Conservation (phyloP, 2,888 invertebrate species). For the Diachrysia chrysitis region DNA sequence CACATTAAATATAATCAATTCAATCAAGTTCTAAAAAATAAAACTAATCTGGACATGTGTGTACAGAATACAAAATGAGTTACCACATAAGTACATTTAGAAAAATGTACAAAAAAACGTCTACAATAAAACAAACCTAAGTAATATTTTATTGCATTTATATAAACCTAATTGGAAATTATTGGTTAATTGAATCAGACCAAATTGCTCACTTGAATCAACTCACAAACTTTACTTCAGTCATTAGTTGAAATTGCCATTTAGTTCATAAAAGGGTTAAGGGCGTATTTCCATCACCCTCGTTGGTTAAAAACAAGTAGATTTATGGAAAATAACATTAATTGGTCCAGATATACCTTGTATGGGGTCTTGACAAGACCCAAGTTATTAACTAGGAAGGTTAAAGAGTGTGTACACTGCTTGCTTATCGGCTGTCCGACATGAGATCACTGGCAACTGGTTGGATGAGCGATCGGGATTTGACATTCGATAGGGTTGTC, state of each 20-base stretch:
- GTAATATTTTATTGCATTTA: conserved; percentile 9
- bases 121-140: not conserved
- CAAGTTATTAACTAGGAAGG: conserved; percentile 41
- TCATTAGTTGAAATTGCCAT: conserved; percentile 13
- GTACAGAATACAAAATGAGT: not conserved
- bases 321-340: conserved; percentile 64
- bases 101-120: not conserved
- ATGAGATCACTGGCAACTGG: conserved; percentile 11
- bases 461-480: conserved; percentile 1
- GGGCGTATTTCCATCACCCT: conserved; percentile 19
- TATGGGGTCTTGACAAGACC: conserved; percentile 51
- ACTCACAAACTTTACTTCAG: conserved; percentile 17
- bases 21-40: not conserved
- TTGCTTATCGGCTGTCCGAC: conserved; percentile 9
- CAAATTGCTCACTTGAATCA: not conserved
- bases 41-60: not conserved
- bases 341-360: conserved; percentile 61
- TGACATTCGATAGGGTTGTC: conserved; percentile 12
- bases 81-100: not conserved
- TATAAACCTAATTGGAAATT: conserved; percentile 8
- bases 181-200: conserved; percentile 12
- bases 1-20: not conserved
- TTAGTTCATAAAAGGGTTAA: conserved; percentile 32
- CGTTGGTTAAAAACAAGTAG: conserved; percentile 47
- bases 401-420: conserved; percentile 18